Evolutionary conservation across 2,113 vertebrate species (phyloP).

Genomic region (Lycaon pictus): DNA sequence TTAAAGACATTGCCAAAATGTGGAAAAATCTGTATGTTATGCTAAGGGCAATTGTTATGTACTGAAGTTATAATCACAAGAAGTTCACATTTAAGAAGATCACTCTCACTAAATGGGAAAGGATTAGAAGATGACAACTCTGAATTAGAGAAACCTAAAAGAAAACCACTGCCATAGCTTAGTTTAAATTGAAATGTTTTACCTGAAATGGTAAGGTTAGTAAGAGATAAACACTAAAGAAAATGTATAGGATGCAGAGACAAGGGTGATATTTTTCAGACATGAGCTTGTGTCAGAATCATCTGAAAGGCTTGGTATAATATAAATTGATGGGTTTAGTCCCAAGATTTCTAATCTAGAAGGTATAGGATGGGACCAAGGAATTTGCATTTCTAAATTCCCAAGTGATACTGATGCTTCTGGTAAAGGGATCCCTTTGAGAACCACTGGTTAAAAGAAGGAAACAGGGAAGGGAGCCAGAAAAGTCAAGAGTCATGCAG

Average conservation of each 20-base stretch:
- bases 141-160: neutral
- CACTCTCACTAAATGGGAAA: neutral
- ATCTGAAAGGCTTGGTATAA: neutral
- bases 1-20: neutral
- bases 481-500: neutral
- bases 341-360: neutral
- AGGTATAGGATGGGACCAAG: neutral
- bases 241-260: neutral
- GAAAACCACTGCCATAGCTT: neutral
- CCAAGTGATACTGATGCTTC: neutral
- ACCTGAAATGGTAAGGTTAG: neutral
- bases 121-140: neutral
- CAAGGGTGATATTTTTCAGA: neutral
- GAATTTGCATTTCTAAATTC: neutral
- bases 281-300: neutral
- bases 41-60: neutral
- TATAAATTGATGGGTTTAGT: neutral
- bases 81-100: conserved; percentile 9
- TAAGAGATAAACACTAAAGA: neutral
- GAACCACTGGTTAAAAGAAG: neutral
- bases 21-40: neutral
- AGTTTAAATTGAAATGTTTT: conserved; percentile 21
- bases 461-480: neutral
- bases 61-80: neutral
- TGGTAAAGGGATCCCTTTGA: neutral